These are phyloP conservation scores for Napeogenes inachia DNA, from an alignment of 2,888 invertebrate genomes.

Conservation along the genomic window DNA sequence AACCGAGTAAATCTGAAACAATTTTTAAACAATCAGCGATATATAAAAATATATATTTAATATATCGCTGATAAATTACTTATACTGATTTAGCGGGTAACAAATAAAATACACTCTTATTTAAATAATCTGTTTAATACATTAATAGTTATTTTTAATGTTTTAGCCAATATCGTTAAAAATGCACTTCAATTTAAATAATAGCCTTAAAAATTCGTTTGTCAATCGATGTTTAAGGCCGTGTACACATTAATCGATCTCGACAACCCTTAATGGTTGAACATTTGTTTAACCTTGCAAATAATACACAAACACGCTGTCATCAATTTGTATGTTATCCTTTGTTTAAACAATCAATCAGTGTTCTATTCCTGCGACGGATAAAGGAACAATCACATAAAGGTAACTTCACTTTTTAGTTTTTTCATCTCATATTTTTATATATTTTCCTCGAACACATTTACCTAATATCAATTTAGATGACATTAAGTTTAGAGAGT, in stretches of 20 bases:
- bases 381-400: slow-evolving; percentile 29
- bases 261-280: slow-evolving; percentile 22
- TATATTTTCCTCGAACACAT: too few species aligned
- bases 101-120: too few species aligned
- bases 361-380: slow-evolving; percentile 36
- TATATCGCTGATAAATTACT: too few species aligned
- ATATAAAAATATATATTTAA: too few species aligned
- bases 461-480: too few species aligned
- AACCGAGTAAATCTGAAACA: too few species aligned
- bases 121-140: too few species aligned
- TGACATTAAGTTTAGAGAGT: too few species aligned
- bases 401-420: slow-evolving; percentile 1
- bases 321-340: slow-evolving; percentile 31
- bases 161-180: not conserved
- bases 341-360: slow-evolving; percentile 46
- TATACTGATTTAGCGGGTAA: too few species aligned
- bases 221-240: slow-evolving; percentile 13
- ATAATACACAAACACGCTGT: slow-evolving; percentile 19
- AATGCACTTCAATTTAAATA: not conserved
- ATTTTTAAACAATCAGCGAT: too few species aligned
- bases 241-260: slow-evolving; percentile 18
- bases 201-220: slow-evolving; percentile 4
- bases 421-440: too few species aligned
- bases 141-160: too few species aligned
- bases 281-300: slow-evolving; percentile 21